phyloP scores from a whole-genome alignment of 2,113 vertebrate genomes.

The Sisor rabdophorus region DNA sequence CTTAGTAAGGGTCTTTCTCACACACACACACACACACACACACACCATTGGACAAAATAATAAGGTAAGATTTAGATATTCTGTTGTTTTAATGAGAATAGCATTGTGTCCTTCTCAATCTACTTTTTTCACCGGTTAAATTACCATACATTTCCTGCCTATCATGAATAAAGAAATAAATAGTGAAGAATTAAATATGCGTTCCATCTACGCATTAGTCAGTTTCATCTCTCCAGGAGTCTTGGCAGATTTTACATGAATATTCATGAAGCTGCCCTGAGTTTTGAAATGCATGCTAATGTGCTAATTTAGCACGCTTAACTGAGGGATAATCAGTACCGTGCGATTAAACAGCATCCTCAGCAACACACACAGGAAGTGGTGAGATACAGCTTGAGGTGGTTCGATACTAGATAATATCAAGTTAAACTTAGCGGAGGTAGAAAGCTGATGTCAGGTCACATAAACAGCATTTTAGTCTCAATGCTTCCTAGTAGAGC shows the following conservation, averaged over 20 bases:
- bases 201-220: neutral
- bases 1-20: conserved; percentile 35
- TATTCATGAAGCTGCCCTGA: conserved; percentile 4
- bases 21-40: neutral
- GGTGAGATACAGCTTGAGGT: neutral
- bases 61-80: neutral
- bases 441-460: no score
- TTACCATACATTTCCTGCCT: neutral
- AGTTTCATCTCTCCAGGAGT: conserved; percentile 6
- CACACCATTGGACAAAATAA: neutral
- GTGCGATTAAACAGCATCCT: neutral
- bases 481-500: no score
- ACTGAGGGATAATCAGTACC: neutral
- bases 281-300: neutral
- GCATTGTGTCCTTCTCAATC: neutral
- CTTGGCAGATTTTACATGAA: conserved; percentile 11
- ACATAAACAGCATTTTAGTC: no score
- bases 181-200: conserved; percentile 1
- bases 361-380: neutral
- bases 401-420: neutral
- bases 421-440: no score
- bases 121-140: neutral
- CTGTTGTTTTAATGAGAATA: neutral
- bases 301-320: neutral
- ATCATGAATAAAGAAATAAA: conserved; percentile 8